Evolutionary conservation across 92 coral and sea anemone species (phyloP).

Genomic region (Umimayanthus chanpuru): DNA sequence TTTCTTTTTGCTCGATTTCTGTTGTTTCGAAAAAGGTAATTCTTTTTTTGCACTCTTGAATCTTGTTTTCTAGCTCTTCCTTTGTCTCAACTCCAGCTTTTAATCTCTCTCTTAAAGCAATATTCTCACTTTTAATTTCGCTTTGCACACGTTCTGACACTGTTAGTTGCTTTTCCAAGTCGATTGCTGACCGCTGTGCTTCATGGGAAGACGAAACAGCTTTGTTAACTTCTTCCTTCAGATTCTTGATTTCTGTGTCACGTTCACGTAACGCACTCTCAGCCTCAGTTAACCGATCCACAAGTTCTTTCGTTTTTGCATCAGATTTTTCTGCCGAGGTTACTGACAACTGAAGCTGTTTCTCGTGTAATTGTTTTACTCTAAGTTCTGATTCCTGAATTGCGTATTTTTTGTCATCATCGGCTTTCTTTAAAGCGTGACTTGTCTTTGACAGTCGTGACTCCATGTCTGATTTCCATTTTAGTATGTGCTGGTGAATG

Average conservation of each 20-base stretch:
- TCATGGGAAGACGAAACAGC: constrained; percentile 69
- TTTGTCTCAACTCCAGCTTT: constrained; percentile 47
- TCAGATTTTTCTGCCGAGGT: constrained; percentile 74
- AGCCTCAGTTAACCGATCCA: constrained; percentile 62
- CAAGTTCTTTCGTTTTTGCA: constrained; percentile 63
- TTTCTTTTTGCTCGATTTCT: constrained; percentile 60
- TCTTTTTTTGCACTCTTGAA: constrained; percentile 55
- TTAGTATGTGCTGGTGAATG: constrained; percentile 78
- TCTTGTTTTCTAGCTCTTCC: constrained; percentile 59
- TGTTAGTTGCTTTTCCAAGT: constrained; percentile 67
- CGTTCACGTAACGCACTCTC: constrained; percentile 68
- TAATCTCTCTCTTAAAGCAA: constrained; percentile 56
- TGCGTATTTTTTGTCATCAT: constrained; percentile 75
- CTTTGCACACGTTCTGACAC: constrained; percentile 60
- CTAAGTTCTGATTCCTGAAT: constrained; percentile 83
- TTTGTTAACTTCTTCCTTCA: constrained; percentile 61
- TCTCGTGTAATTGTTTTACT: constrained; percentile 80
- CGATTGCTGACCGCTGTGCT: constrained; percentile 70
- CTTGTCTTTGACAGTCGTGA: constrained; percentile 57
- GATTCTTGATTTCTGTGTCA: constrained; percentile 66
- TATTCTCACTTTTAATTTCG: constrained; percentile 63
- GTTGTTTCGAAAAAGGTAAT: constrained; percentile 52
- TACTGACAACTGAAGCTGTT: constrained; percentile 67
- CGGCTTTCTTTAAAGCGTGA: constrained; percentile 71
- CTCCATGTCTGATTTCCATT: constrained; percentile 79